Evolutionary conservation across 1,140 invertebrate genomes (phyloP), one percentile per base, ranked within the genome.

Genomic region (Apolygus lucorum): DNA sequence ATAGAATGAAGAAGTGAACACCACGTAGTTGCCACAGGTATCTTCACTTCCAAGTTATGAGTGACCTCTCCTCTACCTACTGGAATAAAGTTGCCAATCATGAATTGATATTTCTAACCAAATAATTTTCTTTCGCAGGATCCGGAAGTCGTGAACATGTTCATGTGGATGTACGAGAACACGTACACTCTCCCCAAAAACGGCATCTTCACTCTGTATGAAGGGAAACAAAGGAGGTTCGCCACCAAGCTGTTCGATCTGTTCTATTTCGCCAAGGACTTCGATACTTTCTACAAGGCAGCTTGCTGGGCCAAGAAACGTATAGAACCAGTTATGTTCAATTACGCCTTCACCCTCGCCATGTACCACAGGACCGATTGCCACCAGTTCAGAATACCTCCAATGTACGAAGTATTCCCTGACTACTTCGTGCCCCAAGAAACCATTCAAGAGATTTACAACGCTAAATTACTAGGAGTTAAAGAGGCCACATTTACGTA

Each of bases 321-420:
- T 70, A 75, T 86, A 63, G 90, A 86, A 79, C 83, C 83, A 76
- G 84, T 81, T 52, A 78, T 88, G 74, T 90, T 87, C 74, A 79
- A 84, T 0, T 86, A 88, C 70, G 82, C 85, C 24, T 77, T 87
- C 1, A 82, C 81, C 17, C 78, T 85, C 2, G 85, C 87, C 0
- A 76, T 87, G 1, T 75, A 84, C 26, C 85, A 88, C 71, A 81
- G 86, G 52, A 76, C 79, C 1, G 87, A 88, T 72, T 85, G 83
- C 75, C 81, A 82, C 54, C 82, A 81, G 25, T 78, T 88, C 24
- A 77, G 82, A 2, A 74, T 88, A 1, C 87, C 88, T 1, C 82
- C 86, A 27, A 81, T 86, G 4, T 88, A 87, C 72, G 87, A 90
- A 78, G 80, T 88, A 21, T 82, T 84, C 68, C 88, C 88, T 24